These are phyloP conservation scores for Nomada ferruginata DNA, from an alignment of 2,888 invertebrate species.

Conservation along the genomic window DNA sequence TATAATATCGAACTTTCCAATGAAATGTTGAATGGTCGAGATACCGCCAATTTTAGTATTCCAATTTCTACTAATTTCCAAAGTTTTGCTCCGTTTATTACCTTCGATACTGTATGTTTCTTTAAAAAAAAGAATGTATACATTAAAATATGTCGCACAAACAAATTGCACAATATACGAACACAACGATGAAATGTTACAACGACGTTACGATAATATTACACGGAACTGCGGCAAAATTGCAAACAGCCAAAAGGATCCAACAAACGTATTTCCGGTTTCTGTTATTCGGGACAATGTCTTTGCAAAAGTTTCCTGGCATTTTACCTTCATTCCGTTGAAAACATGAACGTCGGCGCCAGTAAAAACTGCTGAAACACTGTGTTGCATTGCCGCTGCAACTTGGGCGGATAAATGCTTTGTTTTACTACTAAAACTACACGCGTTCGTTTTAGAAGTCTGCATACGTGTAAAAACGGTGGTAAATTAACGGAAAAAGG, in stretches of 20 bases:
- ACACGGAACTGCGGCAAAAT: neutral
- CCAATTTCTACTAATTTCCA: too few species aligned
- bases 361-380: conserved; percentile 38
- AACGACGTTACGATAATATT: neutral
- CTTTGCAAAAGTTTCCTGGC: conserved; percentile 33
- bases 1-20: too few species aligned
- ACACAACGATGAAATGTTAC: too few species aligned
- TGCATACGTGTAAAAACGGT: neutral
- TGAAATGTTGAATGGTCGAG: too few species aligned
- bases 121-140: too few species aligned
- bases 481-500: conserved; percentile 17
- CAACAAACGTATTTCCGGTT: neutral
- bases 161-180: neutral
- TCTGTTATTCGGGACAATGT: neutral
- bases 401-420: conserved; percentile 35
- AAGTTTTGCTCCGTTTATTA: too few species aligned
- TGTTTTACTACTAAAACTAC: conserved; percentile 47
- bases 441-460: conserved; percentile 17
- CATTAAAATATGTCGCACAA: neutral
- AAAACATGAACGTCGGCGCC: conserved; percentile 19
- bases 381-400: conserved; percentile 16
- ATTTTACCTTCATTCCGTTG: conserved; percentile 6
- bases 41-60: too few species aligned
- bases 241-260: conserved; percentile 5
- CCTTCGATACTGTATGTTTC: too few species aligned